phyloP scores from a whole-genome alignment of 2,888 invertebrate genomes.

The Allophyes oxyacanthae region DNA sequence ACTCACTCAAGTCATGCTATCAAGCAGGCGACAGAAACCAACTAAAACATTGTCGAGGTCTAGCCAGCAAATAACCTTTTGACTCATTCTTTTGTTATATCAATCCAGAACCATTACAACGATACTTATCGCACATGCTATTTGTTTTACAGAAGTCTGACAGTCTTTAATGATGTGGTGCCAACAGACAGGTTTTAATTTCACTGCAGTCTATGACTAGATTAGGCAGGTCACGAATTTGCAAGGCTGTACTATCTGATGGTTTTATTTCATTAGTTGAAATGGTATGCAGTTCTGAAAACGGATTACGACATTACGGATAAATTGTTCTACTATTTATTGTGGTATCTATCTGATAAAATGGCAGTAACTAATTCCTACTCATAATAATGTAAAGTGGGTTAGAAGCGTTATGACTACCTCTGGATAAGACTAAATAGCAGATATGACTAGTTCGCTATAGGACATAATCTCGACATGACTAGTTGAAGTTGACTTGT shows the following conservation, averaged over 20 bases:
- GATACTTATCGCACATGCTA: conserved; percentile 29
- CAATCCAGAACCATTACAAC: conserved; percentile 1
- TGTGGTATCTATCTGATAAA: too few species aligned
- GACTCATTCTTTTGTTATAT: neutral
- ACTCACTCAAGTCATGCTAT: too few species aligned
- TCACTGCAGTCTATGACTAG: conserved; percentile 25
- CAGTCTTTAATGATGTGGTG: conserved; percentile 30
- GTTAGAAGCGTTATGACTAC: too few species aligned
- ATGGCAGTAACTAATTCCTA: too few species aligned
- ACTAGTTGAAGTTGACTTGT: too few species aligned
- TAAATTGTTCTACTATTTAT: too few species aligned
- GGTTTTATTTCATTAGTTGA: conserved; percentile 21
- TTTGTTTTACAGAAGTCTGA: conserved; percentile 36
- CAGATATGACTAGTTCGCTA: too few species aligned
- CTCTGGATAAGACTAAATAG: too few species aligned
- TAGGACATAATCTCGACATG: too few species aligned
- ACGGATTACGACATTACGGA: neutral
- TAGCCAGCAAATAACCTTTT: neutral
- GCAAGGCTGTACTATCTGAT: conserved; percentile 31
- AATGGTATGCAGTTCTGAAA: conserved; percentile 3
- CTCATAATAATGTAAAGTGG: too few species aligned
- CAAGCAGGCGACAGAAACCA: neutral
- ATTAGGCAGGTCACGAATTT: conserved; percentile 45
- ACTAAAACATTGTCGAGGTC: neutral
- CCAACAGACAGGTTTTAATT: conserved; percentile 27